Evolutionary conservation across 2,888 invertebrate species (phyloP).

Genomic region (Tipula lateralis): DNA sequence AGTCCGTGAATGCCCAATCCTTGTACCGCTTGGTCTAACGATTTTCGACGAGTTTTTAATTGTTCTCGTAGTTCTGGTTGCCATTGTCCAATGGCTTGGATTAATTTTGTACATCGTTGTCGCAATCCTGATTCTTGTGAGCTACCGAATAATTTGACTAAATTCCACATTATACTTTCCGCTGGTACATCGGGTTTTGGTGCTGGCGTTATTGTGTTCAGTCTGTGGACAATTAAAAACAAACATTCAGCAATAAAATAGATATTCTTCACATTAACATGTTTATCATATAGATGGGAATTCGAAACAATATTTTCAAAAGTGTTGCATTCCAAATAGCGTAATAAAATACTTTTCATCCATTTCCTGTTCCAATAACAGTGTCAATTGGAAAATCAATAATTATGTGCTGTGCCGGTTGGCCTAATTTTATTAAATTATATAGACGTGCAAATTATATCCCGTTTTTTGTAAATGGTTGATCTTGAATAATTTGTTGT

Average conservation of each 20-base stretch:
- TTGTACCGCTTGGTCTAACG: conserved; percentile 79
- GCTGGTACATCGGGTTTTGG: conserved; percentile 65
- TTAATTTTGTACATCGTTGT: conserved; percentile 58
- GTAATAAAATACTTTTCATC: too few species aligned
- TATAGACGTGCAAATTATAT: neutral
- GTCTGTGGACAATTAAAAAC: conserved; percentile 40
- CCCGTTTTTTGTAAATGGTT: neutral
- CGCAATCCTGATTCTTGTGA: conserved; percentile 58
- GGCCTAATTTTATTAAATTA: neutral
- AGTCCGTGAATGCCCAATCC: conserved; percentile 84
- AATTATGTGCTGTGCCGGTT: neutral
- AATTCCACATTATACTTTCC: conserved; percentile 79
- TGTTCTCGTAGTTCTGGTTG: conserved; percentile 63
- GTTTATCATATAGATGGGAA: too few species aligned
- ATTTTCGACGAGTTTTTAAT: conserved; percentile 62
- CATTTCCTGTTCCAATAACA: neutral
- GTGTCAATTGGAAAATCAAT: neutral
- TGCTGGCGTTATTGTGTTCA: conserved; percentile 45
- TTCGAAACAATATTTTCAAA: too few species aligned
- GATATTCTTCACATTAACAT: too few species aligned
- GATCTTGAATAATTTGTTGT: neutral
- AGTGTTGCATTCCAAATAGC: too few species aligned
- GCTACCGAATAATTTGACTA: conserved; percentile 68
- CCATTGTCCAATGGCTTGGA: conserved; percentile 57
- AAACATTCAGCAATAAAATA: neutral